Percentiles rank a stretch among this genome's conserved stretches.
phyloP scores from a whole-genome alignment of 1,140 invertebrate genomes.

The Eriosoma lanigerum region DNA sequence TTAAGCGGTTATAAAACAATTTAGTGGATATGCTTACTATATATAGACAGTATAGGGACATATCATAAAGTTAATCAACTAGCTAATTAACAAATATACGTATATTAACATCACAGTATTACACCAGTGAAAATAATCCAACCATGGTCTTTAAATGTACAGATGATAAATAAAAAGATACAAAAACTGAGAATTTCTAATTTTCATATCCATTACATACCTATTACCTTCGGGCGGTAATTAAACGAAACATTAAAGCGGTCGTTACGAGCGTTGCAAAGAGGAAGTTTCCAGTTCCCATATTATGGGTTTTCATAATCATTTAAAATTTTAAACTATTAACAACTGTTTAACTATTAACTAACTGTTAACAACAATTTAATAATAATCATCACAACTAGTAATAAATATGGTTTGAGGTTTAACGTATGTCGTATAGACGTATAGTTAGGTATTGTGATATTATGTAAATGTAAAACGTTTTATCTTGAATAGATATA shows the following conservation, averaged over 20 bases:
- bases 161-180: not conserved
- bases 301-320: not conserved
- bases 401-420: too few species aligned
- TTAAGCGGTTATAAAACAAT: not conserved
- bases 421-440: not conserved
- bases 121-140: not conserved
- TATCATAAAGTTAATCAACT: not conserved
- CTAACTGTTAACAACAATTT: not conserved
- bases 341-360: too few species aligned
- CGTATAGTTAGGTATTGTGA: not conserved
- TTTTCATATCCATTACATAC: not conserved
- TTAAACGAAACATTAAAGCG: not conserved
- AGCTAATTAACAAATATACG: conserved; percentile 1
- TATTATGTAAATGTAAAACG: too few species aligned
- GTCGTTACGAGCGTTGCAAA: not conserved
- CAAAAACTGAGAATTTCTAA: not conserved
- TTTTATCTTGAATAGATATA: too few species aligned
- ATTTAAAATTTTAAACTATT: not conserved
- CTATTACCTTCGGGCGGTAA: not conserved
- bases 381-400: not conserved
- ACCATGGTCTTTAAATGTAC: not conserved
- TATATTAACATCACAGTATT: not conserved
- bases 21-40: not conserved
- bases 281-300: not conserved
- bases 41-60: not conserved